Evolutionary conservation across 2,797 vertebrate genomes (phyloP).

Genomic region (Meriones psammophilus): DNA sequence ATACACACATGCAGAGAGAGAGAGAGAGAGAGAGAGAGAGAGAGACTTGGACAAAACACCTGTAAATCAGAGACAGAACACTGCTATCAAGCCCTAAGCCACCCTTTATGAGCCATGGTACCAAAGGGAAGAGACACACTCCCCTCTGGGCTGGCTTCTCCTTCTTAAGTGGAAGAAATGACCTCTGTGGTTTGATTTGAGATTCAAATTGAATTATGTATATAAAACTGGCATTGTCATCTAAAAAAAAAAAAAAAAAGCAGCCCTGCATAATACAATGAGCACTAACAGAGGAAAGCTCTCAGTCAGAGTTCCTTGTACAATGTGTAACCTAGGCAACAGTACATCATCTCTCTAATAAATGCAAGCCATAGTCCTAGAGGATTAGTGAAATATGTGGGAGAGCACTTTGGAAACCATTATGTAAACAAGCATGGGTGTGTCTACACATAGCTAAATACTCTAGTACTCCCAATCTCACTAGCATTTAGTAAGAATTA

Average conservation of each 20-base stretch:
- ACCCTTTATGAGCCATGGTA: not conserved
- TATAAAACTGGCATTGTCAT: not conserved
- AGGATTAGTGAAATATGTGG: not conserved
- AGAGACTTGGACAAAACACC: not conserved
- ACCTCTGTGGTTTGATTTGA: not conserved
- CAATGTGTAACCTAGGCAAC: not conserved
- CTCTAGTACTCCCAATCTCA: not conserved
- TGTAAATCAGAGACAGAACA: not conserved
- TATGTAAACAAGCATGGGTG: not conserved
- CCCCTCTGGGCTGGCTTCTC: not conserved
- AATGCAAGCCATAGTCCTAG: not conserved
- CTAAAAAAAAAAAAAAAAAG: not conserved
- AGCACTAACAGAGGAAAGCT: not conserved
- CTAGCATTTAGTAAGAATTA: not conserved
- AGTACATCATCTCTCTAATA: not conserved
- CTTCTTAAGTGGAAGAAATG: not conserved
- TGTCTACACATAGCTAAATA: not conserved
- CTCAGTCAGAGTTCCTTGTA: not conserved
- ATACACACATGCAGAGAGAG: not conserved
- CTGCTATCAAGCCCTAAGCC: not conserved
- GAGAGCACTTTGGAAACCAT: not conserved
- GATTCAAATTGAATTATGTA: not conserved
- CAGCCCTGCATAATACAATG: not conserved
- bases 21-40: not conserved
- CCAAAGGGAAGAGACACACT: not conserved